phyloP scores from a whole-genome alignment of 2,888 invertebrate genomes.

The Apocheima hispidaria region DNA sequence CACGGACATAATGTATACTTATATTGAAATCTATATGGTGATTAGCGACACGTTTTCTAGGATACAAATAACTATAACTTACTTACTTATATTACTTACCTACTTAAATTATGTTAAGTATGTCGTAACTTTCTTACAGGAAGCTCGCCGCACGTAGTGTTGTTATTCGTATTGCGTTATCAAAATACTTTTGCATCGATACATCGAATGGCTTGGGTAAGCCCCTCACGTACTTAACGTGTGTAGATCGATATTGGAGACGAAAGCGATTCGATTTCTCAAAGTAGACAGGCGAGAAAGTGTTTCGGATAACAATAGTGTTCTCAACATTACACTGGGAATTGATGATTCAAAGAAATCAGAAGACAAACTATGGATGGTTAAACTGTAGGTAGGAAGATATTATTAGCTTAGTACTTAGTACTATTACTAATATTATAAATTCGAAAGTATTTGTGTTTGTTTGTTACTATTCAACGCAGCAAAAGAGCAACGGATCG shows the following conservation, averaged over 20 bases:
- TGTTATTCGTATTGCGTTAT: slow-evolving; percentile 21
- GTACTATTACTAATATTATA: neutral
- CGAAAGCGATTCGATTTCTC: slow-evolving; percentile 48
- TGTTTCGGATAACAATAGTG: slow-evolving; percentile 46
- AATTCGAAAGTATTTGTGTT: too few species aligned
- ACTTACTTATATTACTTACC: neutral
- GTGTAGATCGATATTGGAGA: slow-evolving; percentile 42
- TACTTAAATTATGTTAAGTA: neutral
- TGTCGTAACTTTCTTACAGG: slow-evolving; percentile 20
- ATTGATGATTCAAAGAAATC: slow-evolving; percentile 30
- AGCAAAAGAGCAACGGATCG: too few species aligned
- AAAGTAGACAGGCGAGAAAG: slow-evolving; percentile 39
- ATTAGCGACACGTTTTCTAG: too few species aligned
- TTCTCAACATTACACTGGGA: slow-evolving; percentile 38
- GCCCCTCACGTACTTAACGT: slow-evolving; percentile 21
- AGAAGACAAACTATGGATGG: slow-evolving; percentile 4
- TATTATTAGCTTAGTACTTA: too few species aligned
- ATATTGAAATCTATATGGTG: too few species aligned
- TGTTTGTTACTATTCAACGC: too few species aligned
- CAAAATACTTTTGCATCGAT: slow-evolving; percentile 19
- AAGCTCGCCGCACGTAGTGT: slow-evolving; percentile 4
- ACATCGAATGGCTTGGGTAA: slow-evolving; percentile 2
- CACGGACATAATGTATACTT: too few species aligned
- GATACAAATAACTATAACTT: too few species aligned
- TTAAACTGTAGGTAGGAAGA: neutral